A percentile compares a stretch with the other conserved stretches of the same genome.
Evolutionary conservation across 2,113 vertebrate genomes (phyloP).

Genomic region (Apistogramma diplotaenia): DNA sequence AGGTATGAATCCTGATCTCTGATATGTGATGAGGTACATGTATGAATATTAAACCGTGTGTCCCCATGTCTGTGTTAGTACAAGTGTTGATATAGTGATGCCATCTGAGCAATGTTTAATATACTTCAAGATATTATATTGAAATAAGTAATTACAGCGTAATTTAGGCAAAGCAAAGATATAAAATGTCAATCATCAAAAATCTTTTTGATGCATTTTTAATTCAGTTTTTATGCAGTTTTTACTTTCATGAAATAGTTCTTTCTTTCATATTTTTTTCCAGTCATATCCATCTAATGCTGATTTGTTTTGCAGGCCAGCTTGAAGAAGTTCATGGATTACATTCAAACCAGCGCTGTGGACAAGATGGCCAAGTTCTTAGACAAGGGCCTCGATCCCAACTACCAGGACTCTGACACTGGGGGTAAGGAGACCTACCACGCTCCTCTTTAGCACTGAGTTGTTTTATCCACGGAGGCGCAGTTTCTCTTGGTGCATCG

Average conservation of each 20-base stretch:
- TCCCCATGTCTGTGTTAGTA: neutral
- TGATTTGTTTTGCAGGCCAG: constrained; percentile 79
- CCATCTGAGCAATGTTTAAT: neutral
- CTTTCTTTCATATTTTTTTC: neutral
- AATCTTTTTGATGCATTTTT: no score
- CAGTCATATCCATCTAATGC: neutral
- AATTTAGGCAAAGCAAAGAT: neutral
- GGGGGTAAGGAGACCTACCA: constrained; percentile 76
- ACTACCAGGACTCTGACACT: constrained; percentile 88
- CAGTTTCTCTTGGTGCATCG: neutral
- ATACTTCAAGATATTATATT: rapidly evolving
- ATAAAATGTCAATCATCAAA: neutral
- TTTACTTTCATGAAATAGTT: neutral
- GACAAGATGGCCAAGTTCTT: constrained; percentile 89
- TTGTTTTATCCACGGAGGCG: rapidly evolving
- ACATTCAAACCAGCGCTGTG: constrained; percentile 84
- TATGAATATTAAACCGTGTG: neutral
- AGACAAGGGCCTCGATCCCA: constrained; percentile 92
- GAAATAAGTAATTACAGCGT: neutral
- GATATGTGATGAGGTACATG: neutral
- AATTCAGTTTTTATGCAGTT: no score
- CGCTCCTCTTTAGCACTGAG: neutral
- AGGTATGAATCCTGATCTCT: constrained; percentile 76
- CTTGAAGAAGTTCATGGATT: constrained; percentile 91
- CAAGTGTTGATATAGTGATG: neutral